Conservation (phyloP, 2,113 vertebrate genomes). For the Empidonax alnorum region DNA sequence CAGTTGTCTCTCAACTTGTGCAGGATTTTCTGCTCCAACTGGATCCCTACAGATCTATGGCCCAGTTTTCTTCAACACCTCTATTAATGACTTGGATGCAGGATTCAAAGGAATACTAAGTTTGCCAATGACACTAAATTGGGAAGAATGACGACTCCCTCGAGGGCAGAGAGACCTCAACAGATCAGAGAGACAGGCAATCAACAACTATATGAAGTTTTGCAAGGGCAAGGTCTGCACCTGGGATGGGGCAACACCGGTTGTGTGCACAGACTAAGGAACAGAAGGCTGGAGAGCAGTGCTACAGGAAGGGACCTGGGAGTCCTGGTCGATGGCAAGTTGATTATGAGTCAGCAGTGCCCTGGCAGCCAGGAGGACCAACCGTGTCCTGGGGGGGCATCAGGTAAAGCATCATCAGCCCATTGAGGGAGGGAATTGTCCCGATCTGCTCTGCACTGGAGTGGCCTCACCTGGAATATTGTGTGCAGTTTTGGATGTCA, state of each 20-base stretch:
- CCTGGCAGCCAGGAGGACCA: neutral
- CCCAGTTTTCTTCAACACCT: neutral
- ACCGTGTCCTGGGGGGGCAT: rapidly evolving
- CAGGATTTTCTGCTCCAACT: neutral
- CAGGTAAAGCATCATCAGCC: rapidly evolving
- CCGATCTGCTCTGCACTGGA: rapidly evolving
- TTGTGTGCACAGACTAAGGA: neutral
- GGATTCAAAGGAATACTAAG: neutral
- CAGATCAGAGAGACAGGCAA: neutral
- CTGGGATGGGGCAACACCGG: neutral
- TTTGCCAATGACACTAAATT: neutral
- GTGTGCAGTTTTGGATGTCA: neutral
- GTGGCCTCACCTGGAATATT: rapidly evolving
- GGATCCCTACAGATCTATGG: too few relatives aligned
- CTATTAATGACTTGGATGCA: neutral
- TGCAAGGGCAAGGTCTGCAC: neutral
- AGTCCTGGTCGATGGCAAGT: rapidly evolving
- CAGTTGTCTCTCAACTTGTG: neutral
- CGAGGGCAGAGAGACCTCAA: neutral
- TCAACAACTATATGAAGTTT: neutral
- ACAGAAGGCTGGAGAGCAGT: neutral
- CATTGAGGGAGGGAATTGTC: neutral
- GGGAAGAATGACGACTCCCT: neutral
- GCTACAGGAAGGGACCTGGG: rapidly evolving
- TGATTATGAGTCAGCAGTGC: neutral